phyloP scores from a whole-genome alignment of 2,113 vertebrate species.

The Noctilio leporinus region DNA sequence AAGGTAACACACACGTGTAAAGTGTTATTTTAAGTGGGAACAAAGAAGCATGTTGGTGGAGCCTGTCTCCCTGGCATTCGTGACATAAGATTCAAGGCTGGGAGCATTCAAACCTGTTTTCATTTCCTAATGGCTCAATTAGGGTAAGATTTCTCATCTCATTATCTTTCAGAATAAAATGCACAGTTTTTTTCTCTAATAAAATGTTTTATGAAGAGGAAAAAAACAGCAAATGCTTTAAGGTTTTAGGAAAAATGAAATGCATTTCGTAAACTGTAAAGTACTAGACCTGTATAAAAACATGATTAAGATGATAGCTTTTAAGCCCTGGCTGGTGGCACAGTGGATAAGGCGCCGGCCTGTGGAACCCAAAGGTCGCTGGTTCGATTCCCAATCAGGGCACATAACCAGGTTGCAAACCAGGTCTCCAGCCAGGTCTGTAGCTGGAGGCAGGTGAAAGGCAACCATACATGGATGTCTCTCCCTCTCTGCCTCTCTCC shows the following conservation, averaged over 20 bases:
- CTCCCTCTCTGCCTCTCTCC: too few relatives aligned
- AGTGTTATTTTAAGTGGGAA: neutral
- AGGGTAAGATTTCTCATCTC: neutral
- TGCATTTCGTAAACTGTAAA: neutral
- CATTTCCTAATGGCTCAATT: neutral
- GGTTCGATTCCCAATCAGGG: too few relatives aligned
- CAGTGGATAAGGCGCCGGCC: too few relatives aligned
- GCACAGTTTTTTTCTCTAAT: neutral
- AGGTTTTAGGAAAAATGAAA: neutral
- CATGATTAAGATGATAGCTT: neutral
- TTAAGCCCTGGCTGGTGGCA: too few relatives aligned
- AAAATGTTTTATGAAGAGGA: neutral
- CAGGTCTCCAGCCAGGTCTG: too few relatives aligned
- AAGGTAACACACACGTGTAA: neutral
- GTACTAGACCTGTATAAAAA: neutral
- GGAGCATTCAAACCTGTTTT: neutral
- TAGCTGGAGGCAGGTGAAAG: too few relatives aligned
- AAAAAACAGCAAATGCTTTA: neutral
- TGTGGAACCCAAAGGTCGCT: too few relatives aligned
- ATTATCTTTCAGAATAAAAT: slow-evolving; percentile 14
- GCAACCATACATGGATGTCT: too few relatives aligned
- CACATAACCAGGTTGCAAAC: too few relatives aligned
- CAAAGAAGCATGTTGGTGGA: neutral
- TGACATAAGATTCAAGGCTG: neutral
- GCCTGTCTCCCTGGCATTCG: neutral